These are phyloP conservation scores for Griposia aprilina DNA, from an alignment of 2,888 invertebrate genomes.

Conservation along the genomic window DNA sequence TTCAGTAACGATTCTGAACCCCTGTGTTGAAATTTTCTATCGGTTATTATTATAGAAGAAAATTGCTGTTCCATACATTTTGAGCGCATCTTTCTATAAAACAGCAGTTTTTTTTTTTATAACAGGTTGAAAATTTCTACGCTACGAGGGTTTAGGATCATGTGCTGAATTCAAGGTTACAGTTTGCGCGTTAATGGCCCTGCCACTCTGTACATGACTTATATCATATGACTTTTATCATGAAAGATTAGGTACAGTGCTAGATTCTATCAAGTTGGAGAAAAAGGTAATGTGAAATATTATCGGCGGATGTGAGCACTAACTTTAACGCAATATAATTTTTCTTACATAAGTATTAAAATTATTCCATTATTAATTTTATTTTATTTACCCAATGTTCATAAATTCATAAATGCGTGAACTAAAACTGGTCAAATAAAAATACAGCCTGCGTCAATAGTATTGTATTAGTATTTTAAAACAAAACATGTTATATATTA, in stretches of 20 bases:
- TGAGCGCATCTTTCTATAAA: no score
- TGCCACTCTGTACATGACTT: no score
- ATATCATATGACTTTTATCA: conserved; percentile 27
- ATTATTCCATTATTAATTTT: background rate
- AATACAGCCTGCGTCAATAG: background rate
- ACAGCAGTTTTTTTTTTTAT: no score
- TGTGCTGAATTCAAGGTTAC: no score
- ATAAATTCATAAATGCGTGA: background rate
- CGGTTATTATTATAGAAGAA: no score
- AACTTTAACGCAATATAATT: background rate
- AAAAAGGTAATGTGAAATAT: background rate
- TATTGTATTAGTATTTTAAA: background rate
- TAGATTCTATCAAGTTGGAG: background rate
- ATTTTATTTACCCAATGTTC: background rate
- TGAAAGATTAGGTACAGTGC: background rate
- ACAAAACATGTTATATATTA: background rate
- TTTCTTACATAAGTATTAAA: background rate
- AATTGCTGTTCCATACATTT: no score
- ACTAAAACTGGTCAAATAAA: conserved; percentile 3
- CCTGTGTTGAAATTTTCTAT: no score
- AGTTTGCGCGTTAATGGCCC: no score
- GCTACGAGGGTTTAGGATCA: no score
- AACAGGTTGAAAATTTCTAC: no score
- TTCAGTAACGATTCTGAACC: no score
- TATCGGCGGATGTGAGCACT: background rate